Evolutionary conservation across 1,140 invertebrate genomes (phyloP).

Genomic region (Cydia strobilella): DNA sequence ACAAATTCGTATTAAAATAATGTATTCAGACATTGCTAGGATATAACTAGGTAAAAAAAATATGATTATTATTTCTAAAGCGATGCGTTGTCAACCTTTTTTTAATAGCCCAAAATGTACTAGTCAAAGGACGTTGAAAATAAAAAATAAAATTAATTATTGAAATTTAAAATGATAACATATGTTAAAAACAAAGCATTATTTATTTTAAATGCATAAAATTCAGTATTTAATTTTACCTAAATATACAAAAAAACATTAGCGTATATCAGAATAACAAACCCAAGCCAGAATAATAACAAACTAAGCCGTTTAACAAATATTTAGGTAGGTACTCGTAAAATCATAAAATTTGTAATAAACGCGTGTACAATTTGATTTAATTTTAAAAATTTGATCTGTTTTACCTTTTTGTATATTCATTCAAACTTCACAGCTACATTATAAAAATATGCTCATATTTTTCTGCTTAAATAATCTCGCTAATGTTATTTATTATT

Average conservation of each 20-base stretch:
- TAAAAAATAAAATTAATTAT: neutral
- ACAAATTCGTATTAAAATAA: conserved; percentile 28
- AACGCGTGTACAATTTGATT: neutral
- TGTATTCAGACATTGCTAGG: conserved; percentile 34
- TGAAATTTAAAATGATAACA: neutral
- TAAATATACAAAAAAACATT: neutral
- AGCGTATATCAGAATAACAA: neutral
- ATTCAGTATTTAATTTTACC: neutral
- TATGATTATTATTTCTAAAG: neutral
- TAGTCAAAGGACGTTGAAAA: conserved; percentile 8
- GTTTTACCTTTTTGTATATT: neutral
- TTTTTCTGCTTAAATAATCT: no score
- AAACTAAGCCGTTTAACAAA: neutral
- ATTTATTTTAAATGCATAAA: neutral
- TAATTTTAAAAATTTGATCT: neutral
- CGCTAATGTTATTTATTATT: no score
- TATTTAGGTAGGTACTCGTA: neutral
- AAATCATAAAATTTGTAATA: neutral
- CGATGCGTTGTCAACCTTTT: neutral
- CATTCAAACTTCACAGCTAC: no score
- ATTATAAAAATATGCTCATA: no score
- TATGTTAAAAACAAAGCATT: neutral
- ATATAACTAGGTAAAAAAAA: conserved; percentile 2
- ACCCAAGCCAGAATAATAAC: neutral
- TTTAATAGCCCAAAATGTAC: conserved; percentile 23